Evolutionary conservation across 2,888 invertebrate species (phyloP).

Genomic region (Blastobasis adustella): DNA sequence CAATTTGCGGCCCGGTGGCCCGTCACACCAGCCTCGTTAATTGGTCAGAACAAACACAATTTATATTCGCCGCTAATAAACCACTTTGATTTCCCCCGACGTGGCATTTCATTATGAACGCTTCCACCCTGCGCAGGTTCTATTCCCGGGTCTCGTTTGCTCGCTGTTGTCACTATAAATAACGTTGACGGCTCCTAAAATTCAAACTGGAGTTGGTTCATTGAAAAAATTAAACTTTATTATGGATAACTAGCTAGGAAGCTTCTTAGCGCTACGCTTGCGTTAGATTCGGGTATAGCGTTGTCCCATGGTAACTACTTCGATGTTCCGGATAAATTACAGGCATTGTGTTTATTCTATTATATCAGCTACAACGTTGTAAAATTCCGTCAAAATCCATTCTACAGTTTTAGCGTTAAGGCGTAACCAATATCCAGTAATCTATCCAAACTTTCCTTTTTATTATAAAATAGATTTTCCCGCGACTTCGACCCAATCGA

Average conservation of each 20-base stretch:
- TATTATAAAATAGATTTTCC: too few species aligned
- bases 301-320: too few species aligned
- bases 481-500: too few species aligned
- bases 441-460: too few species aligned
- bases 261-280: too few species aligned
- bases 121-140: slow-evolving; percentile 12
- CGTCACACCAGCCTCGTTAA: slow-evolving; percentile 27
- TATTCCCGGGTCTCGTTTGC: slow-evolving; percentile 27
- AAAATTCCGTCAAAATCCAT: too few species aligned
- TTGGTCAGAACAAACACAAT: slow-evolving; percentile 41
- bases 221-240: too few species aligned
- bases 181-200: slow-evolving; percentile 14
- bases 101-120: slow-evolving; percentile 43
- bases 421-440: too few species aligned
- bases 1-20: slow-evolving; percentile 2
- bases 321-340: neutral
- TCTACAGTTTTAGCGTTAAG: too few species aligned
- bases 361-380: neutral
- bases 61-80: slow-evolving; percentile 53
- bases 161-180: slow-evolving; percentile 37
- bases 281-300: too few species aligned
- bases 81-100: slow-evolving; percentile 54
- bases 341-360: neutral
- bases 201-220: too few species aligned
- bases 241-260: too few species aligned